Percentiles rank a stretch among this genome's conserved stretches.
These are phyloP conservation scores for Sesamia nonagrioides DNA, from an alignment of 1,140 invertebrate genomes.

Conservation along the genomic window DNA sequence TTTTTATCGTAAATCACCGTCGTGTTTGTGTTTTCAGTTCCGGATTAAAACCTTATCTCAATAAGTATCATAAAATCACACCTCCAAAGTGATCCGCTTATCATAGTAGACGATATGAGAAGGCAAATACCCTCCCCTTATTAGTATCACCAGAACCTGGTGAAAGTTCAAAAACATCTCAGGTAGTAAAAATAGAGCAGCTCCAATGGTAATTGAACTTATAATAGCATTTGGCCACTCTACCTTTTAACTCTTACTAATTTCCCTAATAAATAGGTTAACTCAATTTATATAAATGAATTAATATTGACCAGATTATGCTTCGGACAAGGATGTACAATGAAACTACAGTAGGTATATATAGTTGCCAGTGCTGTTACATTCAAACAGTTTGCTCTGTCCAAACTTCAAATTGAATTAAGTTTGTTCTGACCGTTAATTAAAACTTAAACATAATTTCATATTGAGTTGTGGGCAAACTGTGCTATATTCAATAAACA, in stretches of 20 bases:
- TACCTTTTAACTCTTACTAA: background rate
- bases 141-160: background rate
- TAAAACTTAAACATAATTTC: slow-evolving; percentile 68
- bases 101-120: too few species aligned
- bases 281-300: slow-evolving; percentile 27
- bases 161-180: background rate
- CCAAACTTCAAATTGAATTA: slow-evolving; percentile 57
- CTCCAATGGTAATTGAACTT: background rate
- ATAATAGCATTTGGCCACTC: background rate
- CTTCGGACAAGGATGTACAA: slow-evolving; percentile 6
- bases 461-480: slow-evolving; percentile 63
- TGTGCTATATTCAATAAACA: slow-evolving; percentile 71
- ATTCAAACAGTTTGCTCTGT: slow-evolving; percentile 49
- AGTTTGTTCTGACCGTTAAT: slow-evolving; percentile 65
- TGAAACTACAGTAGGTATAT: background rate
- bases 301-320: slow-evolving; percentile 14
- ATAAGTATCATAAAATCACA: too few species aligned
- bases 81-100: too few species aligned
- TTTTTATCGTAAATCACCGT: too few species aligned
- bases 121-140: too few species aligned
- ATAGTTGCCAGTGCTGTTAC: slow-evolving; percentile 1
- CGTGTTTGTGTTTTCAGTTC: too few species aligned
- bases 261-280: slow-evolving; percentile 1
- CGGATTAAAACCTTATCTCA: too few species aligned
- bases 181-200: background rate